Percentiles rank a stretch among this genome's conserved stretches.
Evolutionary conservation across 2,113 vertebrate species (phyloP).

Genomic region (Cavia porcellus): DNA sequence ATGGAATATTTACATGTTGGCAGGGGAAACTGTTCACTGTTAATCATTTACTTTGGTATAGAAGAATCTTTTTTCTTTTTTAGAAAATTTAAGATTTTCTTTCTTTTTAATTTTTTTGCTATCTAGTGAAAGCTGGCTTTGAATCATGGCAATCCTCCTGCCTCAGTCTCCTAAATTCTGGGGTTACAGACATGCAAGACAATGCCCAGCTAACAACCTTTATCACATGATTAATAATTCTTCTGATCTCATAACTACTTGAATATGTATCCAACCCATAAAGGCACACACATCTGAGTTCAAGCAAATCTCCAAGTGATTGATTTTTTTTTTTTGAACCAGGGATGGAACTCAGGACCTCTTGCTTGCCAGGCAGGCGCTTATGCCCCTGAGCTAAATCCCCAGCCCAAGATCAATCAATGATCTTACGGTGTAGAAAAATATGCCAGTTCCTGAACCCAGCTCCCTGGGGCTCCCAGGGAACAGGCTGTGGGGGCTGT

Average conservation of each 20-base stretch:
- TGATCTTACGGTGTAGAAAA: not conserved
- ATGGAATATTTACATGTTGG: conserved; percentile 9
- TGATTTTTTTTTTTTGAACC: no score
- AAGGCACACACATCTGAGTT: not conserved
- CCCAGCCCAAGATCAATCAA: not conserved
- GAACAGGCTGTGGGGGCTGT: no score
- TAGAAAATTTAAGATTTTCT: no score
- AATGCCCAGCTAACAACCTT: not conserved
- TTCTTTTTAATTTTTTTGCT: no score
- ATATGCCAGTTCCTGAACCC: not conserved
- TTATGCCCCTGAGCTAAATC: no score
- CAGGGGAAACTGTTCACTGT: not conserved
- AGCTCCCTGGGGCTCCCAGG: not conserved
- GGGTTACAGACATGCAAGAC: not conserved
- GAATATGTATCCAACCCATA: conserved; percentile 27
- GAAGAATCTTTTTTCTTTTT: not conserved
- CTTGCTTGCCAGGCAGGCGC: no score
- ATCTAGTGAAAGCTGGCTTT: no score
- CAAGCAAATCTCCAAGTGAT: not conserved
- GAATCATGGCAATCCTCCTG: not conserved
- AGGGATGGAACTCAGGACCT: no score
- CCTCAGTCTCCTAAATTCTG: not conserved
- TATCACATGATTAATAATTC: conserved; percentile 41
- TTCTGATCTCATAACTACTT: conserved; percentile 5
- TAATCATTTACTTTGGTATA: conserved; percentile 48